Conservation (phyloP, 2,113 vertebrate genomes). For the Macroglossus sobrinus region DNA sequence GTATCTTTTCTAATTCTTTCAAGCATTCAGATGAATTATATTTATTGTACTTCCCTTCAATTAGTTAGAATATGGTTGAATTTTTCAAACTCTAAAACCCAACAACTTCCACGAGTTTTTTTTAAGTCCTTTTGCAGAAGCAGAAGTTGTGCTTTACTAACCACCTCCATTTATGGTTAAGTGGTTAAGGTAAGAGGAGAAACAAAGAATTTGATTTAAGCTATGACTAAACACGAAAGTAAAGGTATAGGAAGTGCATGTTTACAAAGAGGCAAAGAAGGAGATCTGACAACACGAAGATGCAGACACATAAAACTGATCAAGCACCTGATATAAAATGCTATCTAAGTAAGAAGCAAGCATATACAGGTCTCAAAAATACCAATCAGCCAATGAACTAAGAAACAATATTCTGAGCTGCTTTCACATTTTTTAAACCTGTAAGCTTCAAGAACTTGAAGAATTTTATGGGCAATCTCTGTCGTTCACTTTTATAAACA, state of each 20-base stretch:
- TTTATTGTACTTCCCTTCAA: background rate
- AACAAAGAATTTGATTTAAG: conserved; percentile 16
- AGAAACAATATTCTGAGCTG: background rate
- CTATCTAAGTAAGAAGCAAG: conserved; percentile 1
- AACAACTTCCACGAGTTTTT: background rate
- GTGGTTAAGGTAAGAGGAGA: conserved; percentile 24
- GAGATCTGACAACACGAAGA: background rate
- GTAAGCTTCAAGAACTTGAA: conserved; percentile 16
- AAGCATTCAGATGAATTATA: background rate
- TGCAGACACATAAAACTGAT: background rate
- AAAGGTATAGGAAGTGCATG: background rate
- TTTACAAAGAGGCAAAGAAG: background rate
- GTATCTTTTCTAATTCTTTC: background rate
- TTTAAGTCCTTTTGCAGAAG: conserved; percentile 37
- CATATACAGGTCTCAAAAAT: background rate
- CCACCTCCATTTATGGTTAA: conserved; percentile 20
- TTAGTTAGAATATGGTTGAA: background rate
- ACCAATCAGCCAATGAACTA: background rate
- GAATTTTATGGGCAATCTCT: background rate
- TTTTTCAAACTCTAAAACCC: conserved; percentile 30
- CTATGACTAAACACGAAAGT: conserved; percentile 43
- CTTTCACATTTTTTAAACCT: conserved; percentile 26
- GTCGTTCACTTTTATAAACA: background rate
- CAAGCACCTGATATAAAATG: background rate
- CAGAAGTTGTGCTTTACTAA: background rate